Evolutionary conservation across 2,113 vertebrate genomes (phyloP).

Genomic region (Nymphicus hollandicus): DNA sequence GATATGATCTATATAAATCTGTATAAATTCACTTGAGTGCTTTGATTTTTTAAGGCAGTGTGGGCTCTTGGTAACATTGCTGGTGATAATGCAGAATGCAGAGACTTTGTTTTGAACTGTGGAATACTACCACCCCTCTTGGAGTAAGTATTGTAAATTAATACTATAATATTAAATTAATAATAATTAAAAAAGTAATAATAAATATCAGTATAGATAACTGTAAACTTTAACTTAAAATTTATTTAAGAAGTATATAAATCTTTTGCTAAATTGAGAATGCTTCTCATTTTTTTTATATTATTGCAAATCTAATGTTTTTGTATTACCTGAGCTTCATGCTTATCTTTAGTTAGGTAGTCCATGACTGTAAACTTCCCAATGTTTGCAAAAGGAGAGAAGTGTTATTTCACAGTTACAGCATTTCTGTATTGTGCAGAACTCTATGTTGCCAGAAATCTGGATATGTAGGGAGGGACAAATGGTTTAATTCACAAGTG

Average conservation of each 20-base stretch:
- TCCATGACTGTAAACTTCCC: neutral
- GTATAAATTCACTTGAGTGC: neutral
- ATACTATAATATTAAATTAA: neutral
- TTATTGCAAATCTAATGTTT: neutral
- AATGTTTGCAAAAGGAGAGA: neutral
- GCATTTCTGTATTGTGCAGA: neutral
- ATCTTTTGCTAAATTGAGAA: neutral
- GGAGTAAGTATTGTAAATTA: conserved; percentile 79
- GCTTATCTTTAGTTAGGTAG: neutral
- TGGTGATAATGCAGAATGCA: conserved; percentile 92
- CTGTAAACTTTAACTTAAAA: neutral
- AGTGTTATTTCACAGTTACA: neutral
- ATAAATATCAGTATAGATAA: neutral
- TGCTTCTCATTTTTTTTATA: neutral
- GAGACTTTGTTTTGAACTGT: conserved; percentile 91
- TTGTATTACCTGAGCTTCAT: neutral
- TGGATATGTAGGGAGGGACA: neutral
- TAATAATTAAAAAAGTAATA: neutral
- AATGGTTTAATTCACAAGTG: neutral
- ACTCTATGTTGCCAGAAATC: neutral
- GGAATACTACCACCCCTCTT: conserved; percentile 88
- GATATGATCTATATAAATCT: neutral
- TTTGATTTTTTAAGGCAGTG: conserved; percentile 81
- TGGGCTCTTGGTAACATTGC: conserved; percentile 94
- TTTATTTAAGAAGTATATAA: neutral